phyloP scores from a whole-genome alignment of 2,113 vertebrate genomes.

The Scytalopus superciliaris region DNA sequence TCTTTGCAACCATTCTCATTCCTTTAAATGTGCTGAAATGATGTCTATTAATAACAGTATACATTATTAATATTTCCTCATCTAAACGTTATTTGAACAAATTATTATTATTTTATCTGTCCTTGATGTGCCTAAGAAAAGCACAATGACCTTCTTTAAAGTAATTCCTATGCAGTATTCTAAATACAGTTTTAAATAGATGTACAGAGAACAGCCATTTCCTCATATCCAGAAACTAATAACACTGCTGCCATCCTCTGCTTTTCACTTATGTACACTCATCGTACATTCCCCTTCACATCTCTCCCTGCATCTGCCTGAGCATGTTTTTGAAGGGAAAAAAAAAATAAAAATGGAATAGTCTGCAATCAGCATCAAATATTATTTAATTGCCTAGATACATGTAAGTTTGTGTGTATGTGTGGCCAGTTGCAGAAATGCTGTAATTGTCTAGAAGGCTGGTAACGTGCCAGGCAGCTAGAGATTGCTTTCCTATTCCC shows the following conservation, averaged over 20 bases:
- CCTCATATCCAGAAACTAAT: slow-evolving; percentile 34
- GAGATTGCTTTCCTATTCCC: not conserved
- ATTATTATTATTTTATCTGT: slow-evolving; percentile 19
- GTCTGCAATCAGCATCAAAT: not conserved
- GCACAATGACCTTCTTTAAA: slow-evolving; percentile 27
- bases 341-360: not conserved
- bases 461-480: not conserved
- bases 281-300: not conserved
- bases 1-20: not conserved
- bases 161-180: not conserved
- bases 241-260: slow-evolving; percentile 68
- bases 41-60: not conserved
- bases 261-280: slow-evolving; percentile 35
- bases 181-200: not conserved
- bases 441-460: not conserved
- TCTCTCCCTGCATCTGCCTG: not conserved
- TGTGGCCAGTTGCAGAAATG: not conserved
- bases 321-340: not conserved
- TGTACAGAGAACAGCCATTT: slow-evolving; percentile 22
- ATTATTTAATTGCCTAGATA: not conserved
- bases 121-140: not conserved
- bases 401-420: not conserved
- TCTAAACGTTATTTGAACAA: not conserved
- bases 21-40: not conserved
- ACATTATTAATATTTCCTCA: not conserved